phyloP scores from a whole-genome alignment of 2,113 vertebrate genomes.

The Bufo bufo region DNA sequence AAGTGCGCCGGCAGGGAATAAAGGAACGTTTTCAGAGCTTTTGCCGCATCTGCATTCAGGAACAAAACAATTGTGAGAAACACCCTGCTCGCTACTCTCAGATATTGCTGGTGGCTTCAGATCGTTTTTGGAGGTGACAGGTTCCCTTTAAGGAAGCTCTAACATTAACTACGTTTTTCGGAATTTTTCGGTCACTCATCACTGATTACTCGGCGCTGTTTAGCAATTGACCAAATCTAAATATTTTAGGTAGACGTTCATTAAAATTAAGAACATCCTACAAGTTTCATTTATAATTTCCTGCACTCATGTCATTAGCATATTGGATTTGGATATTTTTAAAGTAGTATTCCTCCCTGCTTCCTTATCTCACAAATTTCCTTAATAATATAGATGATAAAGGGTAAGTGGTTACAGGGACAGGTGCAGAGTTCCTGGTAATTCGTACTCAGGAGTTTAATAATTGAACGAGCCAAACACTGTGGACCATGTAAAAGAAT shows the following conservation, averaged over 20 bases:
- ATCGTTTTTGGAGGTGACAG: no score
- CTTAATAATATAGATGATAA: neutral
- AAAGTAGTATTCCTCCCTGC: neutral
- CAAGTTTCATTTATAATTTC: neutral
- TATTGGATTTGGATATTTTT: neutral
- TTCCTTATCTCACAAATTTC: neutral
- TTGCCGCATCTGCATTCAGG: no score
- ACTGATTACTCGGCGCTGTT: no score
- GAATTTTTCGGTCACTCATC: no score
- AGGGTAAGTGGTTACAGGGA: neutral
- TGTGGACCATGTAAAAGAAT: neutral
- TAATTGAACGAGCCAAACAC: conserved; percentile 33
- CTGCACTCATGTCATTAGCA: neutral
- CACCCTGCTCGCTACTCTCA: no score
- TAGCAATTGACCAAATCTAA: no score
- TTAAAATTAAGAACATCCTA: neutral
- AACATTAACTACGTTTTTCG: no score
- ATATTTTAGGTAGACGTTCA: neutral
- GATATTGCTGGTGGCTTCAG: no score
- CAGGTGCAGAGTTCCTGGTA: conserved; percentile 19
- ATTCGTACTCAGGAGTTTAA: conserved; percentile 10
- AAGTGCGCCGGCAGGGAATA: no score
- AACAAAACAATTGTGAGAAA: no score
- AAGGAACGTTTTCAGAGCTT: no score
- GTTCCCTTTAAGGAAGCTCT: no score